Conservation (phyloP, 2,888 invertebrate genomes). For the Limnephilus auricula region DNA sequence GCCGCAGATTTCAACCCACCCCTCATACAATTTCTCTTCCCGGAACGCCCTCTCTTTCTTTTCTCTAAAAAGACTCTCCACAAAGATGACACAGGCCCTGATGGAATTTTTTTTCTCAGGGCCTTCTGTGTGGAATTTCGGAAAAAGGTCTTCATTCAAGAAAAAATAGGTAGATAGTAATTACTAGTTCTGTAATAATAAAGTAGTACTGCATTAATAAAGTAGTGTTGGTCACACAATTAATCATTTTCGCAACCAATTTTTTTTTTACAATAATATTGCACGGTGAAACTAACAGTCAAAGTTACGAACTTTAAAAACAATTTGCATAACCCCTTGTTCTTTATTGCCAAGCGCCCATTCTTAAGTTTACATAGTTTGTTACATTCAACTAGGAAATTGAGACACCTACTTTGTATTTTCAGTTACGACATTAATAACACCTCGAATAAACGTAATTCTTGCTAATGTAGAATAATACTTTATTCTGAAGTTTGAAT, state of each 20-base stretch:
- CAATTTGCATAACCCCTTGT: neutral
- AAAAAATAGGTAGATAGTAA: too few species aligned
- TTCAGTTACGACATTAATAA: conserved; percentile 47
- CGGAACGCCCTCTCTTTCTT: too few species aligned
- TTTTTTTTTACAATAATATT: neutral
- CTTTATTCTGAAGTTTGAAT: conserved; percentile 22
- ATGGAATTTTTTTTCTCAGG: too few species aligned
- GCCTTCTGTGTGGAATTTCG: too few species aligned
- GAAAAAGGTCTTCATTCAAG: too few species aligned
- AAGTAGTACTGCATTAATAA: neutral
- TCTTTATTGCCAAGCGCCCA: neutral
- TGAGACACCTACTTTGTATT: neutral
- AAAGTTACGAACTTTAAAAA: neutral
- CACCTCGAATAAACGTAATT: conserved; percentile 47
- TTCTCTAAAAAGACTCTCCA: too few species aligned
- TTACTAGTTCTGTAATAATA: neutral
- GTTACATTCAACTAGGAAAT: neutral
- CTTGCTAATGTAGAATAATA: conserved; percentile 53
- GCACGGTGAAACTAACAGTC: neutral
- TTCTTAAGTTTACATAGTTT: neutral
- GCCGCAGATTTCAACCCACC: too few species aligned
- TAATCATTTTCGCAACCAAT: neutral
- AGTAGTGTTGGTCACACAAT: neutral
- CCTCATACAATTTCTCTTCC: too few species aligned
- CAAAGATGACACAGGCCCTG: too few species aligned